A percentile compares a stretch with the other conserved stretches of the same genome.
Conservation (phyloP, 2,888 invertebrate genomes). For the Melangyna quadrimaculata region DNA sequence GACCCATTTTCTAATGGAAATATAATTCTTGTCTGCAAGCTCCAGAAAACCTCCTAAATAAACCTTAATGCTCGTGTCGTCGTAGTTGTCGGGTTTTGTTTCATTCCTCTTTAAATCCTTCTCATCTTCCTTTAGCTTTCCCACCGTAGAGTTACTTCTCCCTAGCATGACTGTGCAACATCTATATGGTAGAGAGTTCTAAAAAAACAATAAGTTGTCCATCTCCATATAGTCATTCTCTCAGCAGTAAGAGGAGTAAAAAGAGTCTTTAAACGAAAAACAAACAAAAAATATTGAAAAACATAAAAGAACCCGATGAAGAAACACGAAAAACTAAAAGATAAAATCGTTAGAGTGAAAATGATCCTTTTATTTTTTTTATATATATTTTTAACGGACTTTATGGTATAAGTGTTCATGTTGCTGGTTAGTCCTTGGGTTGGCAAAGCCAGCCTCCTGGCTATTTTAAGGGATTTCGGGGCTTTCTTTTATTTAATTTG, state of each 20-base stretch:
- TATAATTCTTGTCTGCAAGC: conserved; percentile 53
- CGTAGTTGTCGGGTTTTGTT: conserved; percentile 44
- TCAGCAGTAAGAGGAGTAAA: conserved; percentile 13
- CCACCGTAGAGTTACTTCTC: conserved; percentile 21
- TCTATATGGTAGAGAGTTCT: conserved; percentile 38
- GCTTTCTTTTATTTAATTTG: conserved; percentile 10
- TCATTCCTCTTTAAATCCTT: neutral
- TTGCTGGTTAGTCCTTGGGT: neutral
- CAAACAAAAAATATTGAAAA: neutral
- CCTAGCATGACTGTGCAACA: conserved; percentile 38
- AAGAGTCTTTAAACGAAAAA: neutral
- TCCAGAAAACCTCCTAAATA: conserved; percentile 62
- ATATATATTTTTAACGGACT: neutral
- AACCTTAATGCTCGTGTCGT: conserved; percentile 63
- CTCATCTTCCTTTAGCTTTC: neutral
- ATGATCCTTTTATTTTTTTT: conserved; percentile 37
- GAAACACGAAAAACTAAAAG: conserved; percentile 51
- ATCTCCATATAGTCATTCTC: conserved; percentile 22
- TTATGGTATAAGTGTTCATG: conserved; percentile 27
- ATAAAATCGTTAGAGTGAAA: conserved; percentile 49
- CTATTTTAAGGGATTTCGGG: conserved; percentile 25
- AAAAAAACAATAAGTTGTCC: conserved; percentile 57
- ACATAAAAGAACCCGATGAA: conserved; percentile 6
- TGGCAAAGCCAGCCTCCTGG: conserved; percentile 14
- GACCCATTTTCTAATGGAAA: conserved; percentile 63